These are phyloP conservation scores for Yponomeuta malinellus DNA, from an alignment of 2,888 invertebrate species.

Conservation along the genomic window DNA sequence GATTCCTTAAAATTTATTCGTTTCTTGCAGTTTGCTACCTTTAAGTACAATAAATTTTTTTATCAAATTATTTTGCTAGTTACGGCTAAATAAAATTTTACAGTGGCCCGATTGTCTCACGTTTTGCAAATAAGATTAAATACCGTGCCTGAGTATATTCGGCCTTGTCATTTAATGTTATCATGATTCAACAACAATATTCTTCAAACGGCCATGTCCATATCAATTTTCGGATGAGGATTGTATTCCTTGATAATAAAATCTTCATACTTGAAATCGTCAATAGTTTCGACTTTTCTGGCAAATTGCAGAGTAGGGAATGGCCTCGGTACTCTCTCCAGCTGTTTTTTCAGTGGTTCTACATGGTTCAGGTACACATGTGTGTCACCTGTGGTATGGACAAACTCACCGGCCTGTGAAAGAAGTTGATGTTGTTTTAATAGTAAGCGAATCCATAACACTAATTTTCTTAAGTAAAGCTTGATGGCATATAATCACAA, in stretches of 20 bases:
- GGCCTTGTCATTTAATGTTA: no score
- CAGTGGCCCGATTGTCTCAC: no score
- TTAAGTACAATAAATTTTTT: no score
- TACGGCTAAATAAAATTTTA: no score
- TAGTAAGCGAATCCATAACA: background rate
- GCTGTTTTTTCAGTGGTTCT: conserved; percentile 86
- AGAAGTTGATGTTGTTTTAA: background rate
- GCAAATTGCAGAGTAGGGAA: conserved; percentile 90
- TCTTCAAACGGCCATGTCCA: conserved; percentile 91
- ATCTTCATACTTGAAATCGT: conserved; percentile 91
- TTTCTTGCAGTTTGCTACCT: no score
- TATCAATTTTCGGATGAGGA: conserved; percentile 91
- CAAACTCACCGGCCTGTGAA: conserved; percentile 90
- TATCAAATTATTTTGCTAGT: no score
- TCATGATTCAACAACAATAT: background rate
- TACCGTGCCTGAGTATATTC: no score
- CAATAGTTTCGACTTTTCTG: conserved; percentile 83
- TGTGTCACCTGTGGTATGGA: conserved; percentile 96
- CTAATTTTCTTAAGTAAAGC: background rate
- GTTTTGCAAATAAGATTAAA: no score
- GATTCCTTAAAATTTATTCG: no score
- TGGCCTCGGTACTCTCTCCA: conserved; percentile 83
- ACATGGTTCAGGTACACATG: conserved; percentile 96
- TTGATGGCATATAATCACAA: no score
- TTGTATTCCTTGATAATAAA: conserved; percentile 90